Conservation (phyloP, 2,113 vertebrate species). For the Caretta caretta region DNA sequence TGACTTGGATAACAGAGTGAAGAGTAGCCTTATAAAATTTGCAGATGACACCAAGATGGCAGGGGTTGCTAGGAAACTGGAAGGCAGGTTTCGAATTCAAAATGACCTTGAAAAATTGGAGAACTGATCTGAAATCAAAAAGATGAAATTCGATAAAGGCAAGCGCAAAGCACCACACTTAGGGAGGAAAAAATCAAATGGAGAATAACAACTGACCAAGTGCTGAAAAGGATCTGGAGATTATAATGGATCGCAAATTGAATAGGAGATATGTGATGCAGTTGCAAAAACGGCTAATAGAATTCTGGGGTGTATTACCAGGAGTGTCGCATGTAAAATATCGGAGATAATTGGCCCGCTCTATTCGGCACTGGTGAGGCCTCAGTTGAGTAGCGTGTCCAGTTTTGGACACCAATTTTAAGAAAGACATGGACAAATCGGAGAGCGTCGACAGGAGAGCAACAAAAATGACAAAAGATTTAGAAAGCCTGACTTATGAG, state of each 20-base stretch:
- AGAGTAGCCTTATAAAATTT: no score
- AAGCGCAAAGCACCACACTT: neutral
- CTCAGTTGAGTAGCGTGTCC: neutral
- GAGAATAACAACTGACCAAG: neutral
- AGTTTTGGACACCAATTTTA: neutral
- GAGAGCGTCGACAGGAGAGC: neutral
- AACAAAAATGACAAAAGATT: neutral
- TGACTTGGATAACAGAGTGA: no score
- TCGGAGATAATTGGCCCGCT: neutral
- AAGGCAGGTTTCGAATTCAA: no score
- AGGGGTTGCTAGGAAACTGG: no score
- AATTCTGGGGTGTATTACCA: neutral
- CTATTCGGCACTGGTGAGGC: neutral
- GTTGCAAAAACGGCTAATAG: neutral
- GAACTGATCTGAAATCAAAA: neutral
- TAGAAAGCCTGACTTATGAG: neutral
- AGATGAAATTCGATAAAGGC: neutral
- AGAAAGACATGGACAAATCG: neutral
- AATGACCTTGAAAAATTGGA: neutral
- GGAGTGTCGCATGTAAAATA: neutral
- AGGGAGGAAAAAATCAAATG: neutral
- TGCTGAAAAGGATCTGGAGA: neutral
- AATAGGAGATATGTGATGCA: neutral
- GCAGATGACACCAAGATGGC: no score
- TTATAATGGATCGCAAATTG: neutral